Conservation (phyloP, 2,888 invertebrate genomes). For the Sarcophaga rosellei region DNA sequence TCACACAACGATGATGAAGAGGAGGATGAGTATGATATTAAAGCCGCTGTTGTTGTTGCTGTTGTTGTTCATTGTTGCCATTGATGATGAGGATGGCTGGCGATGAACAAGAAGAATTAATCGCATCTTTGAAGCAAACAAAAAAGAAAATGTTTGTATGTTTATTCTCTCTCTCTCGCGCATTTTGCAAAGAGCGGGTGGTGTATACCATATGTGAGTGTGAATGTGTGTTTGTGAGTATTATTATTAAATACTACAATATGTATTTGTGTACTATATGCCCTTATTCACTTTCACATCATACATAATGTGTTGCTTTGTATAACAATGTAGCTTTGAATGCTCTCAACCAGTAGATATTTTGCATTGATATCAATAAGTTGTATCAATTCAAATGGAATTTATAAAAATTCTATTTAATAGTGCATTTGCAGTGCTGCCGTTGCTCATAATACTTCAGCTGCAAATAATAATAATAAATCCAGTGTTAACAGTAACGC, state of each 20-base stretch:
- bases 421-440: constrained; percentile 64
- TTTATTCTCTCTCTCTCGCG: background rate
- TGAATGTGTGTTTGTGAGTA: constrained; percentile 1
- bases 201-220: background rate
- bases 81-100: constrained; percentile 5
- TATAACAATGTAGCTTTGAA: constrained; percentile 66
- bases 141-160: constrained; percentile 4
- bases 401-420: constrained; percentile 67
- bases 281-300: constrained; percentile 60
- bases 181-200: background rate
- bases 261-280: constrained; percentile 56
- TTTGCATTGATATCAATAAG: constrained; percentile 65
- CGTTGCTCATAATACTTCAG: constrained; percentile 56
- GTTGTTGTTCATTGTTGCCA: constrained; percentile 46
- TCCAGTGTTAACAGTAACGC: constrained; percentile 48
- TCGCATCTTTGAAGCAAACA: constrained; percentile 48
- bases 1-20: background rate
- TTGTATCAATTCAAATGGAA: constrained; percentile 67
- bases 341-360: constrained; percentile 66
- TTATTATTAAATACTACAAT: background rate
- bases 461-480: constrained; percentile 46
- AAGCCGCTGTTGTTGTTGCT: background rate
- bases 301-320: constrained; percentile 64
- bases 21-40: constrained; percentile 5
- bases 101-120: constrained; percentile 51